A percentile compares a stretch with the other conserved stretches of the same genome.
Evolutionary conservation across 2,113 vertebrate genomes (phyloP).

Genomic region (Poeciliopsis turrubarensis): DNA sequence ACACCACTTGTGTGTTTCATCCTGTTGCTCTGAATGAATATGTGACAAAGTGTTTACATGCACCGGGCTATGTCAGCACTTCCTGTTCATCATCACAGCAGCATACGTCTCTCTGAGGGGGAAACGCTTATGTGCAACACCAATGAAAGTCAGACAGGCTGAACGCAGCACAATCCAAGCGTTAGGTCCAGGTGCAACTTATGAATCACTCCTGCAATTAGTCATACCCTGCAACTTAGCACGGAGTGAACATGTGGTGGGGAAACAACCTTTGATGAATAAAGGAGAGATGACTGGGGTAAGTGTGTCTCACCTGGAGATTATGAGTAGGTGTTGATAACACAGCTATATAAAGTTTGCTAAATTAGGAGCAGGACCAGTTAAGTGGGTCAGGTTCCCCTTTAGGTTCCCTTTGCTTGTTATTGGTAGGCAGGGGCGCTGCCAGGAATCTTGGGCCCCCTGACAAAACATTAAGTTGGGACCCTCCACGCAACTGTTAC

Average conservation of each 20-base stretch:
- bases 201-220: constrained; percentile 39
- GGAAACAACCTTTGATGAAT: constrained; percentile 10
- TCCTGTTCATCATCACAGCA: constrained; percentile 51
- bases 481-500: too few relatives aligned
- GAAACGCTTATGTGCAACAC: constrained; percentile 52
- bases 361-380: neutral
- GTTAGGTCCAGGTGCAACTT: constrained; percentile 48
- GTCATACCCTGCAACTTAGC: constrained; percentile 44
- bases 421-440: neutral
- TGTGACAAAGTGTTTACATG: constrained; percentile 24
- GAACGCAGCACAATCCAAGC: constrained; percentile 61
- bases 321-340: constrained; percentile 20
- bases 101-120: constrained; percentile 59
- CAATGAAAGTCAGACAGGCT: constrained; percentile 30
- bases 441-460: too few relatives aligned
- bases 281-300: constrained; percentile 18
- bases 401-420: neutral
- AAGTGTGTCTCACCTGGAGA: constrained; percentile 6
- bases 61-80: constrained; percentile 49
- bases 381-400: neutral
- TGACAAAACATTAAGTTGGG: too few relatives aligned
- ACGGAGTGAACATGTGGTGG: constrained; percentile 6
- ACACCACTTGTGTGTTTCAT: constrained; percentile 30
- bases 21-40: constrained; percentile 11
- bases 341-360: constrained; percentile 1